phyloP scores from a whole-genome alignment of 2,888 invertebrate genomes.

The Panzeria rudis region DNA sequence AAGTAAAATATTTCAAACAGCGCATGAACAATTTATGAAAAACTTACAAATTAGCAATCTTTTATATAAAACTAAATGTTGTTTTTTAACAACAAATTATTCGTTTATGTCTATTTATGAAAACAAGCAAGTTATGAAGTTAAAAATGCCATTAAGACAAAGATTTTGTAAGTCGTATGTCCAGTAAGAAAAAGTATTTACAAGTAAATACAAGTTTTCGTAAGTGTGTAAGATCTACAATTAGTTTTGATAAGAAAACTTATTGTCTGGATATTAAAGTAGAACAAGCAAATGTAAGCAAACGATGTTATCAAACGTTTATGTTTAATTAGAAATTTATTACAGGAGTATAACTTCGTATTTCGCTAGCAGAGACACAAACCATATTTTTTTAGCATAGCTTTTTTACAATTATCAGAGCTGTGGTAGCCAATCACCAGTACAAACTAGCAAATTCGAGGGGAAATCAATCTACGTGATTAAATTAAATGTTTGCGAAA shows the following conservation, averaged over 20 bases:
- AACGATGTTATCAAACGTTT: too few relatives aligned
- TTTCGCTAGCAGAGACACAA: too few relatives aligned
- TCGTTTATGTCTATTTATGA: slow-evolving; percentile 21
- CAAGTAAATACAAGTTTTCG: background rate
- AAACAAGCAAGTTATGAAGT: slow-evolving; percentile 45
- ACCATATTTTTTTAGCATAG: too few relatives aligned
- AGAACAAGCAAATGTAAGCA: background rate
- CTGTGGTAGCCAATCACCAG: too few relatives aligned
- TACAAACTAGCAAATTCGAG: too few relatives aligned
- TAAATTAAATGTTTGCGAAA: too few relatives aligned
- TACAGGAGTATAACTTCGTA: too few relatives aligned
- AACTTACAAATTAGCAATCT: slow-evolving; percentile 16
- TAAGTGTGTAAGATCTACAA: background rate
- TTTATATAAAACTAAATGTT: slow-evolving; percentile 24
- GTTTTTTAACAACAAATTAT: slow-evolving; percentile 18
- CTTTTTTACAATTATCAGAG: too few relatives aligned
- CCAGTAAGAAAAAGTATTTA: background rate
- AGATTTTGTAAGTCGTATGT: slow-evolving; percentile 39
- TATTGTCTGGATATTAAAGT: background rate
- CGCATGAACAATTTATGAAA: slow-evolving; percentile 20
- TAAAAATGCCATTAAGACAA: slow-evolving; percentile 53
- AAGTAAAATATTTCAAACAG: slow-evolving; percentile 23
- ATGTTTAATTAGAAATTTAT: too few relatives aligned
- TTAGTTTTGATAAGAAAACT: too few relatives aligned
- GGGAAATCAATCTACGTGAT: too few relatives aligned